phyloP scores from a whole-genome alignment of 2,797 vertebrate species.

The Aselliscus stoliczkanus region DNA sequence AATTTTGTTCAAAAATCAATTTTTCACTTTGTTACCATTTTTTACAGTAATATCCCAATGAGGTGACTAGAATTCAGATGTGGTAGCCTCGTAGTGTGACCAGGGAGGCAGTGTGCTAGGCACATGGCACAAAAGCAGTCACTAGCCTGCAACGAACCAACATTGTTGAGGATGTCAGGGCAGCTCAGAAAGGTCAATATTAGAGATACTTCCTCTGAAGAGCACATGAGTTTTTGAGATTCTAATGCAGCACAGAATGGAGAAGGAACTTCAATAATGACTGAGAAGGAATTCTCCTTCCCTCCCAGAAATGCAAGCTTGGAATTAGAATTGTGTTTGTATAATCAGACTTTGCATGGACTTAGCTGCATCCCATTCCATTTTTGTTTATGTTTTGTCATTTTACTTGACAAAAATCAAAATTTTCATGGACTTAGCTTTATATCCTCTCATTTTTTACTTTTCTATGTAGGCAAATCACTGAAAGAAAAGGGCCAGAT shows the following conservation, averaged over 20 bases:
- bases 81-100: not conserved
- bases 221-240: rapidly evolving
- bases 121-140: not conserved
- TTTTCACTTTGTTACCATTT: not conserved
- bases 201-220: not conserved
- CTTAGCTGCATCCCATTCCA: not conserved
- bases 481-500: not conserved
- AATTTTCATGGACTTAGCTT: not conserved
- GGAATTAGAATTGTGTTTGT: not conserved
- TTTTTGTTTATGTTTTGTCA: not conserved
- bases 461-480: not conserved
- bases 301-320: not conserved
- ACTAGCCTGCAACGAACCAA: not conserved
- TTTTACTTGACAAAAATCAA: not conserved
- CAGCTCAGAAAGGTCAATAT: too few species aligned
- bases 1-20: not conserved
- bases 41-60: not conserved
- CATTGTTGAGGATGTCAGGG: not conserved
- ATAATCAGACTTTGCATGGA: not conserved
- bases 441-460: not conserved
- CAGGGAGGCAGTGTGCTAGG: not conserved
- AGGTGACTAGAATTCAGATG: not conserved
- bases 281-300: not conserved
- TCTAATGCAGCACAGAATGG: not conserved
- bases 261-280: not conserved